These are phyloP conservation scores for Datnioides undecimradiatus DNA, from an alignment of 2,113 vertebrate genomes.

Conservation along the genomic window DNA sequence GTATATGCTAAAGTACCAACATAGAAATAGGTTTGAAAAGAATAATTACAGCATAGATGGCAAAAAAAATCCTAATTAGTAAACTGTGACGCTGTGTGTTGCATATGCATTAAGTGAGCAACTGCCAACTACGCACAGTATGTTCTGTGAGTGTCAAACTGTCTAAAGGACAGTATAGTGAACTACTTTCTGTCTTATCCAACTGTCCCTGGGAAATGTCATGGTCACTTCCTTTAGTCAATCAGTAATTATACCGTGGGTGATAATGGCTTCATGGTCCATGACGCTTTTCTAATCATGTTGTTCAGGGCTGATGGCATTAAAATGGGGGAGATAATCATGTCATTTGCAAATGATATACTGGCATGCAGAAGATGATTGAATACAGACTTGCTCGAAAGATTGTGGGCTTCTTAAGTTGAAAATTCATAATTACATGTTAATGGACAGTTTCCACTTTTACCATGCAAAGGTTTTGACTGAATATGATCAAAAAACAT, in stretches of 20 bases:
- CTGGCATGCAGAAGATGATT: conserved; percentile 20
- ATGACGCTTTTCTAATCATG: conserved; percentile 35
- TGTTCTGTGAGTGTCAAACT: conserved; percentile 6
- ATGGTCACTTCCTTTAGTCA: conserved; percentile 36
- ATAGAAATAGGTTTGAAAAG: too few relatives aligned
- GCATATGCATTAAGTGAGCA: not conserved
- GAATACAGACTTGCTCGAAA: conserved; percentile 30
- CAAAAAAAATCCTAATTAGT: not conserved
- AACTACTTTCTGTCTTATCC: not conserved
- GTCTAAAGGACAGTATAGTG: not conserved
- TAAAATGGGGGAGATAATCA: conserved; percentile 48
- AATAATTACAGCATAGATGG: not conserved
- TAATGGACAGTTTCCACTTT: conserved; percentile 42
- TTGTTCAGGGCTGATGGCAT: conserved; percentile 22
- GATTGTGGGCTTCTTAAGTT: conserved; percentile 35
- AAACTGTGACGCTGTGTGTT: not conserved
- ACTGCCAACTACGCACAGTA: not conserved
- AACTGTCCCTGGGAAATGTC: conserved; percentile 37
- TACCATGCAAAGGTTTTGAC: not conserved
- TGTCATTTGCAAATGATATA: conserved; percentile 51
- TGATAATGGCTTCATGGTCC: conserved; percentile 57
- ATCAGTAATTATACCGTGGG: conserved; percentile 45
- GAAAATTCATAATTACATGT: conserved; percentile 43
- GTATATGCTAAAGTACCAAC: not conserved
- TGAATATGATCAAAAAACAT: not conserved